Base-by-base conservation (phyloP, 2,113 vertebrate species). In the Macquaria ambigua region DNA sequence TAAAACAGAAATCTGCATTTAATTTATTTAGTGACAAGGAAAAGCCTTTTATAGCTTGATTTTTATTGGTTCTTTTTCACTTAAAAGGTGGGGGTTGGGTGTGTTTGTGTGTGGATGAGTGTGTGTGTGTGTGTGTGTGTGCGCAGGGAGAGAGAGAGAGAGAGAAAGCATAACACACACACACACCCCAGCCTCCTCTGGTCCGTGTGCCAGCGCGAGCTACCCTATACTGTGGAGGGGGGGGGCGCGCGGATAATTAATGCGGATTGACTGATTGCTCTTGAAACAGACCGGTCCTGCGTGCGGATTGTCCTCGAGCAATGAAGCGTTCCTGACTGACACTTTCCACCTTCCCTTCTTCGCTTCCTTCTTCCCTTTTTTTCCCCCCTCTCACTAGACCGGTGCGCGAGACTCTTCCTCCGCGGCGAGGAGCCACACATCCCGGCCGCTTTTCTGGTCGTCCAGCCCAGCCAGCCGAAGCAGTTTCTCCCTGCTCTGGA, bases 201-300 rank as follows among this genome's bases (percentile, higher is more conserved):
- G 85, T 91, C 92, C 77, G 69, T 92, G 94, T 90, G 92, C 92
- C 94, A 92, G 92, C 85, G 86, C 91, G 82, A 90, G 90, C 91
- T 93, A 87, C 89, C 92, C 87, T 87, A 84, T 87, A 77, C 86
- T 23, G 90, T 88, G 21, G 39, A 63, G n/a, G 25, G 0, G 37
- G 81, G 90, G 92, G 94, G 91, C 34, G 83, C 84, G 90, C 79
- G 93, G 94, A 93, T 96, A 96, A 96, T 96, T 96, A 96, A 96
- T 96, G 96, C 95, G 93, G 95, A 96, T 95, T 96, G 96, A 96
- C 96, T 96, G 96, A 96, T 96, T 95, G 95, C 96, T 96, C 96
- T 96, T 95, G 96, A 96, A 96, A 96, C 95, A 95, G 96, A 96
- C 95, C 93, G 93, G 95, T 95, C 96, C 95, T 93, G 93, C 92